phyloP scores from a whole-genome alignment of 2,113 vertebrate species.

The Sander lucioperca region DNA sequence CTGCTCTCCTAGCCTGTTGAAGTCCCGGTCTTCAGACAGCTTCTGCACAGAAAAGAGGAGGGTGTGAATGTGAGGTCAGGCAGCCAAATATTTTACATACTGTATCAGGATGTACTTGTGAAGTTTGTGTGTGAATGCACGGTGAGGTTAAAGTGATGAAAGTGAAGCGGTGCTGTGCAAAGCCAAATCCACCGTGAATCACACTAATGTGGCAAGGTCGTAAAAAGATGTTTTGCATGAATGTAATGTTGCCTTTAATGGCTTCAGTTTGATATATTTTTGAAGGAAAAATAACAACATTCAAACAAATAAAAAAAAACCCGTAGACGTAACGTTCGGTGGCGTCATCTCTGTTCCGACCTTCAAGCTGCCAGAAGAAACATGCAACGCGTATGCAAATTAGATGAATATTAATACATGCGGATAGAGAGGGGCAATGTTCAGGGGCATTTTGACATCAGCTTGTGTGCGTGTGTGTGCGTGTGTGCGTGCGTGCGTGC shows the following conservation, averaged over 20 bases:
- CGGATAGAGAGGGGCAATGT: constrained; percentile 8
- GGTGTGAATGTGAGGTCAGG: not conserved
- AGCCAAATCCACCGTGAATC: not conserved
- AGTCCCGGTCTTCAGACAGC: constrained; percentile 54
- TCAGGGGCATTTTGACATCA: constrained; percentile 26
- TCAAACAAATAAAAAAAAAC: not conserved
- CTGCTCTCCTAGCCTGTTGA: constrained; percentile 43
- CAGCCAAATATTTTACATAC: constrained; percentile 39
- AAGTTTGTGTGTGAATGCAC: not conserved
- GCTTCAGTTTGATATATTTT: constrained; percentile 6
- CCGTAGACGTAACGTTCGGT: not conserved
- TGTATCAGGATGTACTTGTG: not conserved
- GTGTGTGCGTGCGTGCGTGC: not conserved
- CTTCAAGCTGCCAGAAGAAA: constrained; percentile 13
- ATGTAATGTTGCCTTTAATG: not conserved
- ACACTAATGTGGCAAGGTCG: not conserved
- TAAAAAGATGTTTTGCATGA: not conserved
- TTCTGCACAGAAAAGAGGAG: constrained; percentile 70
- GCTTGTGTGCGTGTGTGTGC: not conserved
- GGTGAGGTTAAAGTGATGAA: not conserved
- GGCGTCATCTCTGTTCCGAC: constrained; percentile 15
- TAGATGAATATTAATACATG: constrained; percentile 43
- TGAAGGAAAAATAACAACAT: constrained; percentile 8
- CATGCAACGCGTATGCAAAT: constrained; percentile 17
- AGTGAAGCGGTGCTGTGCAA: not conserved